phyloP scores from a whole-genome alignment of 37 sponge, comb jelly and placozoan species.

The Crambe crambe region DNA sequence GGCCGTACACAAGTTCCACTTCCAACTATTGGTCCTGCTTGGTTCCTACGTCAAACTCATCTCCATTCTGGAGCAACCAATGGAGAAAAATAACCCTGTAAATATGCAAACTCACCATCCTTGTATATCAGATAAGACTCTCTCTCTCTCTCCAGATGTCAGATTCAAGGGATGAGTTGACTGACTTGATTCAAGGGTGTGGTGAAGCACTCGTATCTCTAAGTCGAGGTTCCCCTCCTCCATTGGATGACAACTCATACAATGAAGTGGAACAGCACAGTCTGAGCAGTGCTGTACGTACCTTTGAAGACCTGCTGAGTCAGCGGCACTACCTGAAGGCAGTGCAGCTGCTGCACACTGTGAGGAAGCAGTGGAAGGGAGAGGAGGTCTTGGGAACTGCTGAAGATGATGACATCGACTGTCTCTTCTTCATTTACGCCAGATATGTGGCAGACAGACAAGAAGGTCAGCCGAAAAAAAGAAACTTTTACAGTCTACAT shows the following conservation, averaged over 20 bases:
- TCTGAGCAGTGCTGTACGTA: slow-evolving; percentile 19
- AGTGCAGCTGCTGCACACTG: slow-evolving; percentile 53
- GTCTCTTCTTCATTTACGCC: slow-evolving; percentile 73
- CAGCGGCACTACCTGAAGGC: slow-evolving; percentile 33
- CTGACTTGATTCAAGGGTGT: slow-evolving; percentile 24
- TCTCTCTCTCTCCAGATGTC: slow-evolving; percentile 30
- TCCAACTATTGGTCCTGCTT: slow-evolving; percentile 75
- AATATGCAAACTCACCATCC: no score
- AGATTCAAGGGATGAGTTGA: slow-evolving; percentile 55
- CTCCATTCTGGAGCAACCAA: slow-evolving; percentile 21
- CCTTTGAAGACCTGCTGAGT: slow-evolving; percentile 38
- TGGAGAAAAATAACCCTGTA: slow-evolving; percentile 19
- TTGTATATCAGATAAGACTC: no score
- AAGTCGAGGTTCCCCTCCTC: slow-evolving; percentile 30
- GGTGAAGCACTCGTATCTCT: slow-evolving; percentile 14
- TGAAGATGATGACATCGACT: slow-evolving; percentile 69
- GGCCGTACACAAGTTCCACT: slow-evolving; percentile 80
- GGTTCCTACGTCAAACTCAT: slow-evolving; percentile 74
- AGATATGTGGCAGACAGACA: slow-evolving; percentile 36
- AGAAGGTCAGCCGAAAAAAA: slow-evolving; percentile 29
- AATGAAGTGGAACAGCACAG: slow-evolving; percentile 4
- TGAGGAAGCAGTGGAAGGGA: slow-evolving; percentile 53
- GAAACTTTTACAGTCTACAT: no score
- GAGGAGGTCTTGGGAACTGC: slow-evolving; percentile 51
- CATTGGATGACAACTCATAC: slow-evolving; percentile 12